Conservation (phyloP, 2,888 invertebrate species). For the Thecocarcelia acutangulata region DNA sequence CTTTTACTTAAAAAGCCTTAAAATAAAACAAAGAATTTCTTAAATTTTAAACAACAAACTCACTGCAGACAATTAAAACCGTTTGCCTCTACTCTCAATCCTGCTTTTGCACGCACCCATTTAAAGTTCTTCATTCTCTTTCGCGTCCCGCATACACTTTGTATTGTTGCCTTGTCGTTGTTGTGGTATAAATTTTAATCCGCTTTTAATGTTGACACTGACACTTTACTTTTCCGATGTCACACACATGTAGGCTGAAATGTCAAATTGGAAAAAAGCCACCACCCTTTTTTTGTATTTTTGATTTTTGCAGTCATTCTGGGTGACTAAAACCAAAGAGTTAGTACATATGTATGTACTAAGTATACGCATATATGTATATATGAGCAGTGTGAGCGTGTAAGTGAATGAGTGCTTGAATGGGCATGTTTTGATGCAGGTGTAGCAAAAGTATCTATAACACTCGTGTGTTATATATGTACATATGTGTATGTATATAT, state of each 20-base stretch:
- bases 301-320: constrained; percentile 57
- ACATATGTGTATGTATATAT: constrained; percentile 8
- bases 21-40: neutral
- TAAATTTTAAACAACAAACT: constrained; percentile 18
- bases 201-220: constrained; percentile 81
- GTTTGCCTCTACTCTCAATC: neutral
- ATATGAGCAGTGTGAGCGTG: constrained; percentile 64
- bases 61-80: neutral
- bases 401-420: neutral
- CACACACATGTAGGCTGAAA: constrained; percentile 77
- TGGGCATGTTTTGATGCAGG: constrained; percentile 22
- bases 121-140: neutral
- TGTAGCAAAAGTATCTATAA: constrained; percentile 7
- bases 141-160: neutral
- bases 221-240: constrained; percentile 75
- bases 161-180: constrained; percentile 51
- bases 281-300: constrained; percentile 43
- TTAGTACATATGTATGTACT: constrained; percentile 34
- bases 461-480: no score
- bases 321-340: constrained; percentile 46
- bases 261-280: constrained; percentile 75
- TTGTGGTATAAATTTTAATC: constrained; percentile 78
- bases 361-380: constrained; percentile 30
- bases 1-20: no score
- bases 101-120: neutral